Evolutionary conservation across 2,888 invertebrate genomes (phyloP).

Genomic region (Epistrophe eligans): DNA sequence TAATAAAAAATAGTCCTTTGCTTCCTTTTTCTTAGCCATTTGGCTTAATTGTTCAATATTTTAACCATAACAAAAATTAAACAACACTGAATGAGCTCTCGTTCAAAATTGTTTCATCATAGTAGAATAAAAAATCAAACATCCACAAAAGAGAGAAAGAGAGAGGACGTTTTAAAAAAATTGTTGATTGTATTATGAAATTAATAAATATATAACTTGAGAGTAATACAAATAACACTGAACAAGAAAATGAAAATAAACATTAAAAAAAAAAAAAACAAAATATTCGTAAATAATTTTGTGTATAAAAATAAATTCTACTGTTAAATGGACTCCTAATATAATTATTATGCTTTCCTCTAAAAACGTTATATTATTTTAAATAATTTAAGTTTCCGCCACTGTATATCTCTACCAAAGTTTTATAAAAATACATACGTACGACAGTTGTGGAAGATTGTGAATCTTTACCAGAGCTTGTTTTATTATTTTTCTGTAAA

Average conservation of each 20-base stretch:
- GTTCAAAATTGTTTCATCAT: constrained; percentile 8
- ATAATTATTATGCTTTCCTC: constrained; percentile 53
- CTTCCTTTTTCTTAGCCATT: constrained; percentile 47
- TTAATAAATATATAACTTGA: constrained; percentile 59
- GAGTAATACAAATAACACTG: constrained; percentile 49
- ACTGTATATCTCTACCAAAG: constrained; percentile 65
- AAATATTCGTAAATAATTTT: constrained; percentile 58
- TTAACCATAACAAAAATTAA: constrained; percentile 1
- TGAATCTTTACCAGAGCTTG: constrained; percentile 43
- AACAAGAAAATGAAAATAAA: constrained; percentile 4
- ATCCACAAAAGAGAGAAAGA: constrained; percentile 17
- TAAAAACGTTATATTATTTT: constrained; percentile 24
- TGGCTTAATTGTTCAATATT: constrained; percentile 1
- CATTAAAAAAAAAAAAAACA: neutral
- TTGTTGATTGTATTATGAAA: constrained; percentile 53
- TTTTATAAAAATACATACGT: constrained; percentile 4
- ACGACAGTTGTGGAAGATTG: constrained; percentile 46
- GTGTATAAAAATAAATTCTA: constrained; percentile 54
- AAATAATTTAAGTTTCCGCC: constrained; percentile 58
- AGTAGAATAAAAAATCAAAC: constrained; percentile 3
- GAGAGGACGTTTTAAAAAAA: constrained; percentile 8
- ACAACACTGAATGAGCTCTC: constrained; percentile 11
- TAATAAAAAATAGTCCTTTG: constrained; percentile 40
- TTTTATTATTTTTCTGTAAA: constrained; percentile 42
- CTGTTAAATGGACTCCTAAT: constrained; percentile 57